Evolutionary conservation across 2,888 invertebrate genomes (phyloP), one percentile per base, ranked within the genome.

Genomic region (Nomada ferruginata): DNA sequence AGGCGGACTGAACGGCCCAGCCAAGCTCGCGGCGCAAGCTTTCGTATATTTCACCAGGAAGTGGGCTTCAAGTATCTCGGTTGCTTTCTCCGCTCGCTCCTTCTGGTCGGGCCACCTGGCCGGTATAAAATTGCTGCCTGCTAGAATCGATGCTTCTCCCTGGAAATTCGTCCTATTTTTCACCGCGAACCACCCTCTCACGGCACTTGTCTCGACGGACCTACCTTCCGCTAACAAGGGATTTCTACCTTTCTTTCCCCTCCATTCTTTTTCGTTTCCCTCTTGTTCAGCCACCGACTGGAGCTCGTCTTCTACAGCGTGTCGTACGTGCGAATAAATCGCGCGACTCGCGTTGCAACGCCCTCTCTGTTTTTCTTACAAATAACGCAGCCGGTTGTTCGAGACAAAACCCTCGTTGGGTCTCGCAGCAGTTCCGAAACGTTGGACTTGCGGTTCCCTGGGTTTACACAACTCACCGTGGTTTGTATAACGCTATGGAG

Each of bases 131-230:
- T 81, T 88, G 76, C 85, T 83, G 79, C 85, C 85, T 79, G 47
- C 52, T 80, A 75, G 85, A 87, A 88, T 85, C 79, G 88, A 88
- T 89, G 88, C 81, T 83, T 85, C 80, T 52, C 76, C 76, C 76
- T 86, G 83, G 76, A 85, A 87, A 87, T 87, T 87, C 82, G 85
- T 87, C 82, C 88, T 87, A 86, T 87, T 86, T 87, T 86, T 87
- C 87, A 87, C 66, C 75, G 60, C 61, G 76, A 42, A 47, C 76
- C 81, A 50, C 72, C 65, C 15, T 3, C 47, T 75, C 72, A 76
- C 72, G 75, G 52, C 69, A 80, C 82, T 81, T 76, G 76, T 75
- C 82, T 75, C 80, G 59, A 11, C 69, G 78, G 68, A 60, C 73
- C 78, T 47, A 52, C 70, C 73, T 66, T 53, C 64, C 61, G 87